Evolutionary conservation across 2,113 vertebrate species (phyloP).

Genomic region (Leptobrachium leishanense): DNA sequence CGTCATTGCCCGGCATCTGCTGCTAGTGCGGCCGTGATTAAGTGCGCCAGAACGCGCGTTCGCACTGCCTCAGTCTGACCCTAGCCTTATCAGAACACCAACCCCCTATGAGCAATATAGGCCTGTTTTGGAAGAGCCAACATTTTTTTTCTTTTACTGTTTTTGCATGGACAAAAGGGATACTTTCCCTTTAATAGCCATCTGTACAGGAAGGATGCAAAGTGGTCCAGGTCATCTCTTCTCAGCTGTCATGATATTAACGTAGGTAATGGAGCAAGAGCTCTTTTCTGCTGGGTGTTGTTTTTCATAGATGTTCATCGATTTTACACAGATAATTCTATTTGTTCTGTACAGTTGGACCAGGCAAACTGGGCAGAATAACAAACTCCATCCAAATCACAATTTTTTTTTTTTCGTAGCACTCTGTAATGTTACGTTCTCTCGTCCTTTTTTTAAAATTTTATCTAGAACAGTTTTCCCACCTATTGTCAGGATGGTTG

Average conservation of each 20-base stretch:
- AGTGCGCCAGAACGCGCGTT: too few relatives aligned
- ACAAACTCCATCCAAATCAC: constrained; percentile 81
- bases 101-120: constrained; percentile 78
- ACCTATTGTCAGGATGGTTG: too few relatives aligned
- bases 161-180: constrained; percentile 90
- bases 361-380: constrained; percentile 84
- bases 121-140: constrained; percentile 79
- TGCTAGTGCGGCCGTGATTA: too few relatives aligned
- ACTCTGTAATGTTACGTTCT: constrained; percentile 79
- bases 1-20: too few relatives aligned
- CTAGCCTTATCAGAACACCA: constrained; percentile 76
- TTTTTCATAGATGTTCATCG: constrained; percentile 93
- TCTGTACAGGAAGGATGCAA: constrained; percentile 98
- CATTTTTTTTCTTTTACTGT: constrained; percentile 47
- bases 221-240: constrained; percentile 95
- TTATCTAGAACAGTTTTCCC: too few relatives aligned
- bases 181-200: constrained; percentile 98
- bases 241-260: constrained; percentile 99
- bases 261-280: constrained; percentile 98
- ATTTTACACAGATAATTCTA: constrained; percentile 96
- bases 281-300: constrained; percentile 91
- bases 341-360: constrained; percentile 93
- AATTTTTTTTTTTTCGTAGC: constrained; percentile 71
- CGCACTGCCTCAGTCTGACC: too few relatives aligned
- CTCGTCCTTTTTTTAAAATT: constrained; percentile 51